phyloP scores from a whole-genome alignment of 2,888 invertebrate genomes.

The Machimus atricapillus region DNA sequence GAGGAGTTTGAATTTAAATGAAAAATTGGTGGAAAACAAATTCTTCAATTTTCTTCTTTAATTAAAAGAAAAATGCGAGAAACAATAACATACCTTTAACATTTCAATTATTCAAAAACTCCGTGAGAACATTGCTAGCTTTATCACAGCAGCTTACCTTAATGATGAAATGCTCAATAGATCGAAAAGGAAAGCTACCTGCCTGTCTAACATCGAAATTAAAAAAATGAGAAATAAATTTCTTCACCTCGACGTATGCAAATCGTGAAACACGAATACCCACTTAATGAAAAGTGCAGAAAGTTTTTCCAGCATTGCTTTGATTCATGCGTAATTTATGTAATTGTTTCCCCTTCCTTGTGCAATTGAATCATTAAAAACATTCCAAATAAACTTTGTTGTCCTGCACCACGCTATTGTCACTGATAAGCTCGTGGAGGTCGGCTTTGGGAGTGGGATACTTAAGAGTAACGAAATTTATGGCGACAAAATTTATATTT shows the following conservation, averaged over 20 bases:
- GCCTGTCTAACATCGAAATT: background rate
- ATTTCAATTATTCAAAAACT: background rate
- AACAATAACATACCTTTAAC: too few species aligned
- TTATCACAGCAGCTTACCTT: background rate
- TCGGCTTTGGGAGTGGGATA: background rate
- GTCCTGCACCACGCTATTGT: background rate
- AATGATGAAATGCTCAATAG: background rate
- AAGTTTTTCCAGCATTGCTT: background rate
- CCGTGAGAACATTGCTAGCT: background rate
- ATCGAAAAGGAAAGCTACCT: background rate
- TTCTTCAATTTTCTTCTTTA: too few species aligned
- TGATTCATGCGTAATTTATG: background rate
- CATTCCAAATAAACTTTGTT: background rate
- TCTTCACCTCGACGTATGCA: background rate
- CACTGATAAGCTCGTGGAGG: background rate
- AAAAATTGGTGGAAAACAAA: too few species aligned
- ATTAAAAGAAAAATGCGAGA: too few species aligned
- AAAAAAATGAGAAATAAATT: background rate
- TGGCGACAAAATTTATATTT: conserved; percentile 9
- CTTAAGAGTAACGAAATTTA: background rate
- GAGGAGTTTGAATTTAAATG: too few species aligned
- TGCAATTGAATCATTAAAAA: background rate
- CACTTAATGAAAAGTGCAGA: background rate
- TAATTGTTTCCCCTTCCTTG: background rate
- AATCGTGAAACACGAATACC: background rate